Conservation (phyloP, 2,113 vertebrate genomes). For the Pseudolaguvia tuberculata region DNA sequence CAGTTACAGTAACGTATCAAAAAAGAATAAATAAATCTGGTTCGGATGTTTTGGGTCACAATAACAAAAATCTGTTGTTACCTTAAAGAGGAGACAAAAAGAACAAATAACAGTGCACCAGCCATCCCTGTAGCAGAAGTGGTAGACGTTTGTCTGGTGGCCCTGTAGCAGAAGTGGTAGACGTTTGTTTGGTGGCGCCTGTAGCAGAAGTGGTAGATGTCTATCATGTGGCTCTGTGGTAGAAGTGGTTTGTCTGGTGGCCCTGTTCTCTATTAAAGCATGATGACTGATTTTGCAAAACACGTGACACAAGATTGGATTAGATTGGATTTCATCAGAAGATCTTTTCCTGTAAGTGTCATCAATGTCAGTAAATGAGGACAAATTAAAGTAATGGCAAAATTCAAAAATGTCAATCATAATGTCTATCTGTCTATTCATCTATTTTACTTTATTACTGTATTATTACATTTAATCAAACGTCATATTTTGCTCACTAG, state of each 20-base stretch:
- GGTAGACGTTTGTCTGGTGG: no score
- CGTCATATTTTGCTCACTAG: no score
- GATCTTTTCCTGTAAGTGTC: no score
- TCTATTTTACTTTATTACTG: no score
- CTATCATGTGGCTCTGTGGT: background rate
- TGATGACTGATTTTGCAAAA: background rate
- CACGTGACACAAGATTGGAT: background rate
- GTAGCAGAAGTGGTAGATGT: background rate
- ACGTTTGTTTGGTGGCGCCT: no score
- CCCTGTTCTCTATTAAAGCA: background rate
- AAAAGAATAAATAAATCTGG: no score
- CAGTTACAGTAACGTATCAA: background rate
- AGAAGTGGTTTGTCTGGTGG: background rate
- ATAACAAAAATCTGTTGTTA: conserved; percentile 4
- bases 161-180: no score
- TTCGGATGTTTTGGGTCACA: background rate
- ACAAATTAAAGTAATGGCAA: background rate
- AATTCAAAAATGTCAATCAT: background rate
- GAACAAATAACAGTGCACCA: background rate
- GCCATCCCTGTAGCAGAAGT: background rate
- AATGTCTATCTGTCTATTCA: no score
- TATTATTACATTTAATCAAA: no score
- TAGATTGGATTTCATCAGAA: no score
- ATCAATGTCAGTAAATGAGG: no score
- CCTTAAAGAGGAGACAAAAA: background rate